Conservation (phyloP, 2,888 invertebrate species). For the Agriopis leucophaearia region DNA sequence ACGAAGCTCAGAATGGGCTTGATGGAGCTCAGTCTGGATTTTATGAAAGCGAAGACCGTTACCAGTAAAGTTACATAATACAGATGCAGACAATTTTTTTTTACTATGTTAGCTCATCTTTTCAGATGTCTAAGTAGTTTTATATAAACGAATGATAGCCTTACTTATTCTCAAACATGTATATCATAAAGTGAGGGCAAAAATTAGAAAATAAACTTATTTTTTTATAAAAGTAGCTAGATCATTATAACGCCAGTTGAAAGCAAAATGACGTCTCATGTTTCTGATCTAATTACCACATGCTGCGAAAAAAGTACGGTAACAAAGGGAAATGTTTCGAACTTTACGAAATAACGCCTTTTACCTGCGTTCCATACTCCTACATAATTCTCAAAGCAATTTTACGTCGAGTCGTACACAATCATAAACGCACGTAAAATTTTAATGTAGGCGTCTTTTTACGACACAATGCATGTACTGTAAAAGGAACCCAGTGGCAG, state of each 20-base stretch:
- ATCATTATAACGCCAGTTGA: neutral
- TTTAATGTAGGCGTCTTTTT: constrained; percentile 43
- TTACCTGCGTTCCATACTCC: constrained; percentile 32
- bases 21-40: too few relatives aligned
- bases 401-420: constrained; percentile 43
- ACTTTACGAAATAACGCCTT: constrained; percentile 15
- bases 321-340: constrained; percentile 22
- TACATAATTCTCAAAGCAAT: constrained; percentile 49
- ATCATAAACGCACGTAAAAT: constrained; percentile 46
- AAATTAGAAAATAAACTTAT: neutral
- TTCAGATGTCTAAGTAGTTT: too few relatives aligned
- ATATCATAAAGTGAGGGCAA: neutral
- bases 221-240: neutral
- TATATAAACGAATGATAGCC: too few relatives aligned
- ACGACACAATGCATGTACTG: constrained; percentile 12
- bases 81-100: too few relatives aligned
- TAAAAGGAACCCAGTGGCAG: neutral
- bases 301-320: constrained; percentile 1
- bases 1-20: too few relatives aligned
- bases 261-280: neutral
- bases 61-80: too few relatives aligned
- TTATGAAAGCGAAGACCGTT: too few relatives aligned
- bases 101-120: too few relatives aligned
- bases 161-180: too few relatives aligned
- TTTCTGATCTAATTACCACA: constrained; percentile 15